Conservation (phyloP, 2,888 invertebrate species). For the Actias luna region DNA sequence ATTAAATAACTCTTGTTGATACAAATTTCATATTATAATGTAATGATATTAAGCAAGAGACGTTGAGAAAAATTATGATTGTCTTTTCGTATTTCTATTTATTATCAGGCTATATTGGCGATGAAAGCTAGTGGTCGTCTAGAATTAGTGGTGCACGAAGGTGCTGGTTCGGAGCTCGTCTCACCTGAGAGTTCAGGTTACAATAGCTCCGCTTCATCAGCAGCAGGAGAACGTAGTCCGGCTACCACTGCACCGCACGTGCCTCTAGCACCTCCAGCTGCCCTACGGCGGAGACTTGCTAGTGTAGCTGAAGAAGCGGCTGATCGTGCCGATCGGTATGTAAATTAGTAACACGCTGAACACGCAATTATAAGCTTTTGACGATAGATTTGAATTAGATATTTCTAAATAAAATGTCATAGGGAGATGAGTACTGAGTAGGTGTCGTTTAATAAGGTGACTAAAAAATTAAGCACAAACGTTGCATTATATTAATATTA, state of each 20-base stretch:
- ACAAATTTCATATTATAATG: not conserved
- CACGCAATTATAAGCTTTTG: too few relatives aligned
- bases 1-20: not conserved
- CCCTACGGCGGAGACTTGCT: conserved; percentile 84
- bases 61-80: not conserved
- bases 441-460: too few relatives aligned
- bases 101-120: conserved; percentile 86
- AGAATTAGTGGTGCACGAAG: conserved; percentile 88
- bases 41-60: not conserved
- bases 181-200: conserved; percentile 92
- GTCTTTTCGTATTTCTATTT: conserved; percentile 1
- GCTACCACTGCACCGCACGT: conserved; percentile 70
- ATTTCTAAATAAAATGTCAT: too few relatives aligned
- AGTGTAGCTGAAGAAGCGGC: conserved; percentile 88
- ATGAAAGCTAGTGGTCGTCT: conserved; percentile 90
- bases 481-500: not conserved
- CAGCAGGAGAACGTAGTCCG: conserved; percentile 86
- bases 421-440: not conserved
- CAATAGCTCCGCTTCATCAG: conserved; percentile 91
- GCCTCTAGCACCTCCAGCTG: conserved; percentile 81
- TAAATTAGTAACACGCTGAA: not conserved
- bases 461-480: too few relatives aligned
- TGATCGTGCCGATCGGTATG: conserved; percentile 81
- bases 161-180: conserved; percentile 89
- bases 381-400: too few relatives aligned